These are phyloP conservation scores for Manis javanica DNA, from an alignment of 2,797 vertebrate species.

Conservation along the genomic window DNA sequence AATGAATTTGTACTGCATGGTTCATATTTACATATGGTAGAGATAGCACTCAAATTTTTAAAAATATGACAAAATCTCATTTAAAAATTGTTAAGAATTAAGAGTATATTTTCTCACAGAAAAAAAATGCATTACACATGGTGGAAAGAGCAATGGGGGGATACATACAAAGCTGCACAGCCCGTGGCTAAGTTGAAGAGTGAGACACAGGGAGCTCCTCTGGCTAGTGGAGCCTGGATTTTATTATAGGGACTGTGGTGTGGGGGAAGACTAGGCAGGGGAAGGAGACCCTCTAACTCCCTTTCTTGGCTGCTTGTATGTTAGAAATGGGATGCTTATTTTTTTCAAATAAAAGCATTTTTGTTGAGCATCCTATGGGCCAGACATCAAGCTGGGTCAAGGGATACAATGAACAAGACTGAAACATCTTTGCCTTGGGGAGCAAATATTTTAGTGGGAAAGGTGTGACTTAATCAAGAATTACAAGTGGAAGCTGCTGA, in stretches of 20 bases:
- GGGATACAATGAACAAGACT: background rate
- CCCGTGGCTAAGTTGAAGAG: background rate
- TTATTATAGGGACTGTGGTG: background rate
- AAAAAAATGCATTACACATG: background rate
- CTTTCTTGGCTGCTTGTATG: background rate
- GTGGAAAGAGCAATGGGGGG: background rate
- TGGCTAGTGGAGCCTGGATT: background rate
- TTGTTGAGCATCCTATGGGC: background rate
- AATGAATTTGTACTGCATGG: background rate
- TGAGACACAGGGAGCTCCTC: background rate
- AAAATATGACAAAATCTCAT: background rate
- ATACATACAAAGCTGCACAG: background rate
- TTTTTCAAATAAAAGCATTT: conserved; percentile 4
- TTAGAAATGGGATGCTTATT: background rate
- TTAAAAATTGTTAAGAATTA: conserved; percentile 15
- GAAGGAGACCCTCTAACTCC: background rate
- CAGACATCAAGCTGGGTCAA: background rate
- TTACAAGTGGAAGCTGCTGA: background rate
- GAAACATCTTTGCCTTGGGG: background rate
- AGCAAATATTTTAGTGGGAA: background rate
- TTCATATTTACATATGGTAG: background rate
- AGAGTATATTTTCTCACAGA: conserved; percentile 12
- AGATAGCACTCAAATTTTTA: background rate
- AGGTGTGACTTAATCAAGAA: background rate
- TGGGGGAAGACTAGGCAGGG: no score